Percentiles rank a stretch among this genome's conserved stretches.
Conservation (phyloP, 2,888 invertebrate species). For the Andrena fulva region DNA sequence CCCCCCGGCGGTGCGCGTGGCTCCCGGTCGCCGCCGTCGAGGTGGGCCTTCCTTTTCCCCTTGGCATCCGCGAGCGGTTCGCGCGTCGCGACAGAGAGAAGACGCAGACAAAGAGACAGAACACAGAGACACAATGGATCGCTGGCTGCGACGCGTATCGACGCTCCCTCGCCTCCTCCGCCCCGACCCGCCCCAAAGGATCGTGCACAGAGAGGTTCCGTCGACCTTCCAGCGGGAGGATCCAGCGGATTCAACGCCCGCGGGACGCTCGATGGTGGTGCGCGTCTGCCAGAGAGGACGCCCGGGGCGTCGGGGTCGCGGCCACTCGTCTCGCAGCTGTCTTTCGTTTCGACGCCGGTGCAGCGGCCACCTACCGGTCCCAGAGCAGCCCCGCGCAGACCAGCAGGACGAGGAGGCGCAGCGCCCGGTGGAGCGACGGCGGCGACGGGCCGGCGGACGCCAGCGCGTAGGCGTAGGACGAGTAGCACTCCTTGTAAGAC, state of each 20-base stretch:
- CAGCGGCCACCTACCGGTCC: conserved; percentile 64
- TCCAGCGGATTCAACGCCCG: conserved; percentile 6
- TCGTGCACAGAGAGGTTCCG: background rate
- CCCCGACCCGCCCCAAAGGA: background rate
- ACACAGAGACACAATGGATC: conserved; percentile 63
- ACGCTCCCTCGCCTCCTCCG: background rate
- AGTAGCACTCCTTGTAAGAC: conserved; percentile 92
- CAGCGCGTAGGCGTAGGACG: conserved; percentile 91
- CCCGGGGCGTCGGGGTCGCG: conserved; percentile 15
- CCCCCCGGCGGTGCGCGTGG: too few species aligned
- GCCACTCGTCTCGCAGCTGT: conserved; percentile 29
- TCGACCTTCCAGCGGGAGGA: conserved; percentile 2
- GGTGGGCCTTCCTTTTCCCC: background rate
- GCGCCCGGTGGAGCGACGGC: conserved; percentile 59
- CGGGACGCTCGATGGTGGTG: conserved; percentile 7
- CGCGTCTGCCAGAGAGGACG: background rate
- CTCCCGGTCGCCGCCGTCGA: too few species aligned
- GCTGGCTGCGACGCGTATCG: conserved; percentile 29
- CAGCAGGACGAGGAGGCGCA: conserved; percentile 66
- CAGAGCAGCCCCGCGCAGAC: conserved; percentile 55
- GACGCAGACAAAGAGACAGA: conserved; percentile 65
- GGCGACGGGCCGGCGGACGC: conserved; percentile 85
- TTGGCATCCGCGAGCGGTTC: conserved; percentile 6
- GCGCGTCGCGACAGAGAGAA: conserved; percentile 51
- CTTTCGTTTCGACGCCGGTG: background rate